A percentile compares a stretch with the other conserved stretches of the same genome.
Conservation (phyloP, 2,888 invertebrate species). For the Luperina nickerlii region DNA sequence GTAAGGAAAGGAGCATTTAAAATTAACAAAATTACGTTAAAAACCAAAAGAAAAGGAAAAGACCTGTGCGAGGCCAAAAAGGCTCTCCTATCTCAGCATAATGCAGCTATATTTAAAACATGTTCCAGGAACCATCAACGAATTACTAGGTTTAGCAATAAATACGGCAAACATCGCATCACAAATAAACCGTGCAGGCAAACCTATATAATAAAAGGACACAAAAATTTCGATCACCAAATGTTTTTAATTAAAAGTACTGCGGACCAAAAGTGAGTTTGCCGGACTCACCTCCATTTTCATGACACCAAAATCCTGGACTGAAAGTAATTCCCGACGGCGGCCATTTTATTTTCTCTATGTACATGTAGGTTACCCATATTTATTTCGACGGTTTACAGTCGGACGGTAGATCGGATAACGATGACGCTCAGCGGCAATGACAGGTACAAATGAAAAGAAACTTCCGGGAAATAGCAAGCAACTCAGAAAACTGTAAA, state of each 20-base stretch:
- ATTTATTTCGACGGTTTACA: slow-evolving; percentile 49
- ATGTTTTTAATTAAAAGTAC: slow-evolving; percentile 81
- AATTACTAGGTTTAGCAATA: background rate
- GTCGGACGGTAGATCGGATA: slow-evolving; percentile 55
- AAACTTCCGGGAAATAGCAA: slow-evolving; percentile 16
- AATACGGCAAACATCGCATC: background rate
- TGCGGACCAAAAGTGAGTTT: slow-evolving; percentile 71
- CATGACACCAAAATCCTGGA: slow-evolving; percentile 72
- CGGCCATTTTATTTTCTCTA: slow-evolving; percentile 71
- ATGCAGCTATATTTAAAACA: background rate
- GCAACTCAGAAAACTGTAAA: too few species aligned
- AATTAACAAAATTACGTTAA: background rate
- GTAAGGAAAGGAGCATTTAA: background rate
- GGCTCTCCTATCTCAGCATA: background rate
- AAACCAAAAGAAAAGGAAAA: too few species aligned
- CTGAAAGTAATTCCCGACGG: slow-evolving; percentile 73
- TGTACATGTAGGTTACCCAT: slow-evolving; percentile 59
- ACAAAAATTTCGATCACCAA: slow-evolving; percentile 67
- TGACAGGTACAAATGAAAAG: slow-evolving; percentile 46
- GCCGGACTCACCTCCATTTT: slow-evolving; percentile 71
- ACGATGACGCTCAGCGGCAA: slow-evolving; percentile 46
- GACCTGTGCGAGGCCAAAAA: background rate
- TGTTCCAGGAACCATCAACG: background rate
- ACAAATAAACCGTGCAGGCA: slow-evolving; percentile 20
- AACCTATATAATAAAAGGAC: slow-evolving; percentile 59